Evolutionary conservation across 30 jellyfish, hydroid and myxozoan species (phyloP).

Genomic region (Clytia hemisphaerica): DNA sequence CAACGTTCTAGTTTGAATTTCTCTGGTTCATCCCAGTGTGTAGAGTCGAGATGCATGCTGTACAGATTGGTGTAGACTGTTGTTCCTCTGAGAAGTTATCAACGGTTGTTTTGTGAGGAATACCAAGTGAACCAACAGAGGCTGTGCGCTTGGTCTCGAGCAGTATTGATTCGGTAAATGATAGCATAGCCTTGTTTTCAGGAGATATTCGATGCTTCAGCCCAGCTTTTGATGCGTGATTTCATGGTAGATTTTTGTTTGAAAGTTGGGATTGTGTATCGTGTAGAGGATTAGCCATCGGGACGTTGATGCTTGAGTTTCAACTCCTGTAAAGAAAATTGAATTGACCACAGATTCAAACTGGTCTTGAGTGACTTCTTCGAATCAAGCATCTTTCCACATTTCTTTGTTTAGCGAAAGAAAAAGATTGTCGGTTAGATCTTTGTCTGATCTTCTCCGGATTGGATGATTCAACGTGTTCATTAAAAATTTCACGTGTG

Average conservation of each 20-base stretch:
- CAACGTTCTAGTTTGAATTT: slow-evolving; percentile 67
- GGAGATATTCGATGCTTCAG: slow-evolving; percentile 40
- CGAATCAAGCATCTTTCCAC: too few species aligned
- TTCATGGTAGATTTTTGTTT: slow-evolving; percentile 56
- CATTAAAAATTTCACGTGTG: too few species aligned
- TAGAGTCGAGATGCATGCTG: slow-evolving; percentile 61
- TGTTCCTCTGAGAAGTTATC: slow-evolving; percentile 50
- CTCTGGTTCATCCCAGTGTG: slow-evolving; percentile 64
- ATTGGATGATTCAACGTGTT: too few species aligned
- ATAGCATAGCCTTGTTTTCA: too few species aligned
- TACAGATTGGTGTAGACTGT: slow-evolving; percentile 45
- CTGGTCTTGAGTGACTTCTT: slow-evolving; percentile 29
- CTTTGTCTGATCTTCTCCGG: slow-evolving; percentile 12
- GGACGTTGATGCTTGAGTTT: slow-evolving; percentile 53
- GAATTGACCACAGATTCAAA: slow-evolving; percentile 42
- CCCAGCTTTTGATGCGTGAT: slow-evolving; percentile 21
- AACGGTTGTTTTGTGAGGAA: slow-evolving; percentile 60
- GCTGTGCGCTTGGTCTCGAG: slow-evolving; percentile 56
- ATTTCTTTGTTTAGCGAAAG: too few species aligned
- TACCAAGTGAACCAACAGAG: slow-evolving; percentile 64
- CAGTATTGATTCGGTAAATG: slow-evolving; percentile 36
- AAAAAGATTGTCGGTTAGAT: not conserved
- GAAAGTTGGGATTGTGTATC: slow-evolving; percentile 51
- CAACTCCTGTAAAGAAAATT: slow-evolving; percentile 60
- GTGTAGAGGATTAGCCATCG: slow-evolving; percentile 46